Evolutionary conservation across 2,113 vertebrate genomes (phyloP).

Genomic region (Tor tambroides): DNA sequence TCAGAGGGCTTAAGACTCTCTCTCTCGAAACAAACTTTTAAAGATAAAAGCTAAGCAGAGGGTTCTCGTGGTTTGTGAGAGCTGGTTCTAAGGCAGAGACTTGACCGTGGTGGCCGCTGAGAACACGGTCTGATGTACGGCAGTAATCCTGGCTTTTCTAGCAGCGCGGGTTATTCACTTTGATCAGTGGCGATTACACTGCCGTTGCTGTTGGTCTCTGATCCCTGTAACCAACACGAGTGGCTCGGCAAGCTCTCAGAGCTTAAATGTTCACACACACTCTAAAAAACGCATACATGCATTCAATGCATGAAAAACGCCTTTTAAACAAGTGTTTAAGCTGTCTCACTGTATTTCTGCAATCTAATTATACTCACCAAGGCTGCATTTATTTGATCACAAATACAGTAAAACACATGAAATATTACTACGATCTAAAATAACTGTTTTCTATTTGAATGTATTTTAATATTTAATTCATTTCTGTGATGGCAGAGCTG

Average conservation of each 20-base stretch:
- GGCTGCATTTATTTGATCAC: no score
- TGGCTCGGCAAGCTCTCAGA: not conserved
- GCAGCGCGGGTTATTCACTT: constrained; percentile 39
- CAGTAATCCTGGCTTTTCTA: constrained; percentile 42
- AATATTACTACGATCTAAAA: no score
- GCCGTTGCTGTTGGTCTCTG: not conserved
- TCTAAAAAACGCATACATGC: not conserved
- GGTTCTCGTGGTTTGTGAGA: constrained; percentile 11
- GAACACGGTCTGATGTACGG: constrained; percentile 34
- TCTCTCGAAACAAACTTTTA: constrained; percentile 10
- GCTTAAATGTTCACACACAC: constrained; percentile 15
- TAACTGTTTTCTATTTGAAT: no score
- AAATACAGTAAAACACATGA: no score
- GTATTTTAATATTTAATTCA: no score
- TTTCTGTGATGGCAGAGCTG: no score
- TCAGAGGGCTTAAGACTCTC: constrained; percentile 10
- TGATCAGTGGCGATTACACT: constrained; percentile 54
- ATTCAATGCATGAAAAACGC: not conserved
- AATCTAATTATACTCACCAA: no score
- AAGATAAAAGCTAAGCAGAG: constrained; percentile 14
- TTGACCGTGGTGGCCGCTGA: constrained; percentile 6
- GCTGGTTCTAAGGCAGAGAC: not conserved
- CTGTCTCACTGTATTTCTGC: no score
- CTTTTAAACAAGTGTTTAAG: no score
- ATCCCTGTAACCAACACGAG: constrained; percentile 29